Evolutionary conservation across 1,140 invertebrate species (phyloP).

Genomic region (Drosophila ohnishii): DNA sequence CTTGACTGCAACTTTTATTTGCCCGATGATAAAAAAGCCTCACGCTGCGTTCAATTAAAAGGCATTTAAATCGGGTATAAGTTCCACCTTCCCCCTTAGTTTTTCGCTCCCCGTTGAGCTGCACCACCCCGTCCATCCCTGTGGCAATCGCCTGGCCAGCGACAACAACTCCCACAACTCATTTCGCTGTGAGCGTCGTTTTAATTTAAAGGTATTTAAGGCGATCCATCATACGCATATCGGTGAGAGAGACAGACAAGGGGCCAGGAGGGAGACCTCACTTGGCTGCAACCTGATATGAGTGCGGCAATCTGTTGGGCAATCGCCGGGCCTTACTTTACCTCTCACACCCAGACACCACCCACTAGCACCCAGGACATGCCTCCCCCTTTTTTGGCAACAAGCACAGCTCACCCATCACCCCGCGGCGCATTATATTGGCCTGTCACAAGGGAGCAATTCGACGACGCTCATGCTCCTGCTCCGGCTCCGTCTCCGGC

Average conservation of each 20-base stretch:
- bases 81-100: slow-evolving; percentile 6
- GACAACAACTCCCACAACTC: slow-evolving; percentile 58
- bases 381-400: slow-evolving; percentile 5
- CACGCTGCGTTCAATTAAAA: slow-evolving; percentile 75
- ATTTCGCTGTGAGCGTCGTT: slow-evolving; percentile 67
- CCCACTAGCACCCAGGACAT: slow-evolving; percentile 16
- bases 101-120: slow-evolving; percentile 12
- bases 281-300: slow-evolving; percentile 80
- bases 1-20: slow-evolving; percentile 10
- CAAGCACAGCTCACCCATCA: slow-evolving; percentile 40
- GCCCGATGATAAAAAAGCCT: slow-evolving; percentile 24
- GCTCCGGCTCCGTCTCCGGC: not conserved
- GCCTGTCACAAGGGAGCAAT: slow-evolving; percentile 83
- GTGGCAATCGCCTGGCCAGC: slow-evolving; percentile 28
- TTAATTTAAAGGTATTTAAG: slow-evolving; percentile 83
- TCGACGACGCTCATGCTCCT: slow-evolving; percentile 60
- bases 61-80: slow-evolving; percentile 62
- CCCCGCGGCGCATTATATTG: slow-evolving; percentile 82
- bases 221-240: slow-evolving; percentile 82
- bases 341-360: slow-evolving; percentile 8
- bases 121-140: slow-evolving; percentile 25
- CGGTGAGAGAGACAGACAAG: slow-evolving; percentile 49
- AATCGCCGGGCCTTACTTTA: slow-evolving; percentile 48
- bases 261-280: slow-evolving; percentile 10
- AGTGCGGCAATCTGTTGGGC: slow-evolving; percentile 82